Evolutionary conservation across 2,797 vertebrate genomes (phyloP).

Genomic region (Atherinosoma microstoma): DNA sequence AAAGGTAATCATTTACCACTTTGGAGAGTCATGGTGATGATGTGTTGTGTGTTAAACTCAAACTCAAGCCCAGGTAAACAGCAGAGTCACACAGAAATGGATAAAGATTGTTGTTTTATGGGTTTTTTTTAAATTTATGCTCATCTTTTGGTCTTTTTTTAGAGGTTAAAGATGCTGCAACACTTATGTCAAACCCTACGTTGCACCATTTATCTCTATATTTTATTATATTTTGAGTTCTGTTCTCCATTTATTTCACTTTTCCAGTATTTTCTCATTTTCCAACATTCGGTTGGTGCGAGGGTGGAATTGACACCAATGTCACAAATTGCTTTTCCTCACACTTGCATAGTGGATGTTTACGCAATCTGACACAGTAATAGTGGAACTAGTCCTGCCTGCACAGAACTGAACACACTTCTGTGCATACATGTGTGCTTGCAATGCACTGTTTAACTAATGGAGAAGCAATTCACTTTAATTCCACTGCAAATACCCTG

Average conservation of each 20-base stretch:
- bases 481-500: neutral
- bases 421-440: too few species aligned
- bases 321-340: neutral
- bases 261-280: neutral
- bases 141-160: neutral
- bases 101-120: too few species aligned
- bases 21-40: constrained; percentile 23
- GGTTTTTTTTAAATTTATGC: too few species aligned
- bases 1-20: constrained; percentile 60
- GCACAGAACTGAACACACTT: too few species aligned
- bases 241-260: neutral
- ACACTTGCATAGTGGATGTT: neutral
- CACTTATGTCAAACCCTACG: too few species aligned
- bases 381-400: neutral
- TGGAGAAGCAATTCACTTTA: neutral
- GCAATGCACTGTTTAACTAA: neutral
- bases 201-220: neutral
- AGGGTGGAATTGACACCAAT: neutral
- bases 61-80: neutral
- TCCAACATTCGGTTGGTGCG: neutral
- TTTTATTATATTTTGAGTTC: neutral
- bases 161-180: neutral
- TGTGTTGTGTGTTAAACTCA: neutral
- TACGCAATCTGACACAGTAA: neutral
- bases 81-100: neutral